phyloP scores from a whole-genome alignment of 2,888 invertebrate genomes.

The Amiota communis region DNA sequence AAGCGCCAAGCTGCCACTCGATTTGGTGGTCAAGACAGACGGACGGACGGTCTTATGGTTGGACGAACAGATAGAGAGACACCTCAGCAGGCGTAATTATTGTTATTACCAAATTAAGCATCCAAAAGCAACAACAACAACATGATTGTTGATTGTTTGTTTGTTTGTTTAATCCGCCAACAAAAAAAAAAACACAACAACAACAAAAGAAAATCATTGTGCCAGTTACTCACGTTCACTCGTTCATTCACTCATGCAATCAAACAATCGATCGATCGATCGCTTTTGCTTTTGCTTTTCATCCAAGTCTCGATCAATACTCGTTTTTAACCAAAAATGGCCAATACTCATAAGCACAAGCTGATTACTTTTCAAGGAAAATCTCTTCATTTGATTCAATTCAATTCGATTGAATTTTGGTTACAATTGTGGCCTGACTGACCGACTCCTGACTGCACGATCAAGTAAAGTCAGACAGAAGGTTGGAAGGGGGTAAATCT shows the following conservation, averaged over 20 bases:
- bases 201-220: constrained; percentile 19
- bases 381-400: constrained; percentile 57
- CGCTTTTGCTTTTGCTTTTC: constrained; percentile 58
- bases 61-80: constrained; percentile 40
- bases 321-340: constrained; percentile 54
- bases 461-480: background rate
- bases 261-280: constrained; percentile 28
- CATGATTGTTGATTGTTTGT: constrained; percentile 43
- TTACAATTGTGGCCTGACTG: constrained; percentile 48
- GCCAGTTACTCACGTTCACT: constrained; percentile 55
- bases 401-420: constrained; percentile 53
- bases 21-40: constrained; percentile 20
- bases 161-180: constrained; percentile 54
- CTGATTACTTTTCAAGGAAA: constrained; percentile 64
- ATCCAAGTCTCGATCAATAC: constrained; percentile 53
- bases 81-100: constrained; percentile 59
- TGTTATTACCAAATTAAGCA: constrained; percentile 66
- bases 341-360: constrained; percentile 30
- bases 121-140: constrained; percentile 44
- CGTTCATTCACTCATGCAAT: too few relatives aligned
- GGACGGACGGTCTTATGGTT: background rate
- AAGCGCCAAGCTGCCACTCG: constrained; percentile 13
- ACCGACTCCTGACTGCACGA: background rate
- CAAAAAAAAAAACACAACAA: constrained; percentile 45
- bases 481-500: too few relatives aligned